phyloP scores from a whole-genome alignment of 2,888 invertebrate genomes.

The Chydorus sphaericus region DNA sequence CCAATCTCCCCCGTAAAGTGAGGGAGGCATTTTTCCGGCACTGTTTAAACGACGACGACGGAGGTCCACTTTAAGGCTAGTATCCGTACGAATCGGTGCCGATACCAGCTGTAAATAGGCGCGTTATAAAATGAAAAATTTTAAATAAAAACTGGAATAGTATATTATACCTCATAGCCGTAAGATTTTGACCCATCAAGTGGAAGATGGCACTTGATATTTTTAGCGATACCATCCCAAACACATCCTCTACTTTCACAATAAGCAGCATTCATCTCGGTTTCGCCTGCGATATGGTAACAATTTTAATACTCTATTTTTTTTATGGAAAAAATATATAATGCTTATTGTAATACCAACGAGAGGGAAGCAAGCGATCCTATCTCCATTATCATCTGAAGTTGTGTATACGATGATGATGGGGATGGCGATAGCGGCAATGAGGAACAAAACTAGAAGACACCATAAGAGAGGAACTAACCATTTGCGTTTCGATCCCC shows the following conservation, averaged over 20 bases:
- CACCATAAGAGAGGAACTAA: neutral
- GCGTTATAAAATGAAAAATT: too few relatives aligned
- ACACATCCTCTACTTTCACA: neutral
- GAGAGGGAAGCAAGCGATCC: constrained; percentile 6
- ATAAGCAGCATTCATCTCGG: neutral
- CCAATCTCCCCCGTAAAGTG: constrained; percentile 11
- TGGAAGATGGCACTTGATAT: neutral
- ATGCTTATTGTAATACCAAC: neutral
- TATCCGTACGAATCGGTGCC: too few relatives aligned
- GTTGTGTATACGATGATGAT: constrained; percentile 3
- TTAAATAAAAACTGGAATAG: neutral
- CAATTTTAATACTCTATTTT: neutral
- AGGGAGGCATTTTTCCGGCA: neutral
- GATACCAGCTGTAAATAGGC: too few relatives aligned
- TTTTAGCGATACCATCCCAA: neutral
- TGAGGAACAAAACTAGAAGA: neutral
- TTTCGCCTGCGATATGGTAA: neutral
- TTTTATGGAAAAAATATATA: neutral
- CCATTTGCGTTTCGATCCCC: neutral
- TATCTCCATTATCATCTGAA: neutral
- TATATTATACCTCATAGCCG: neutral
- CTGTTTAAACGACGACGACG: neutral
- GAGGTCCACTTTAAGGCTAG: too few relatives aligned
- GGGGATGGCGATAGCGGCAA: constrained; percentile 6
- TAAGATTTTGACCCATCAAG: neutral